A percentile compares a stretch with the other conserved stretches of the same genome.
Conservation (phyloP, 2,888 invertebrate genomes). For the Odontocerum albicorne region DNA sequence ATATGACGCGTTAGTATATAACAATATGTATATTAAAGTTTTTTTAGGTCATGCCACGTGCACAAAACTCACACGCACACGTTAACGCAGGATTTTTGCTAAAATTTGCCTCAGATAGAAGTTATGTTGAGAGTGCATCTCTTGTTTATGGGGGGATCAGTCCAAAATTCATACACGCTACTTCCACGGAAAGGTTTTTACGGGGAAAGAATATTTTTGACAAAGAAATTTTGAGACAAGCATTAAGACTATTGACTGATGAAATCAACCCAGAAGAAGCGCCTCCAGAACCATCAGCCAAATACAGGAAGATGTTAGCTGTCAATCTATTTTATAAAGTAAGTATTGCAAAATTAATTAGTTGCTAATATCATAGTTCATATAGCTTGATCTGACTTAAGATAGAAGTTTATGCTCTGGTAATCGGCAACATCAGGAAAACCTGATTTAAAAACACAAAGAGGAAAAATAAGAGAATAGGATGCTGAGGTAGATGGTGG, state of each 20-base stretch:
- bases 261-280: conserved; percentile 67
- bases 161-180: conserved; percentile 59
- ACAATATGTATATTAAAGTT: too few relatives aligned
- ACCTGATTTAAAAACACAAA: too few relatives aligned
- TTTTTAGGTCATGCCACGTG: conserved; percentile 71
- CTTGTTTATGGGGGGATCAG: conserved; percentile 69
- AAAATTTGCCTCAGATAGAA: conserved; percentile 52
- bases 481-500: too few relatives aligned
- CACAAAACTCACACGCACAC: conserved; percentile 76
- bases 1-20: too few relatives aligned
- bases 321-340: conserved; percentile 83
- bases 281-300: conserved; percentile 68
- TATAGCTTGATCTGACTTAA: too few relatives aligned
- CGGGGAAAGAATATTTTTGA: conserved; percentile 51
- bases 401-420: too few relatives aligned
- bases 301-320: conserved; percentile 70
- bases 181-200: conserved; percentile 54
- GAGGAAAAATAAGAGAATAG: too few relatives aligned
- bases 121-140: conserved; percentile 51
- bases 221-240: conserved; percentile 50
- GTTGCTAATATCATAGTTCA: too few relatives aligned
- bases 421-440: too few relatives aligned
- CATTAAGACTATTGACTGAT: conserved; percentile 54
- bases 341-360: conserved; percentile 31
- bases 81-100: conserved; percentile 76